Conservation (phyloP, 1,140 invertebrate species). For the Drosophila bocki region DNA sequence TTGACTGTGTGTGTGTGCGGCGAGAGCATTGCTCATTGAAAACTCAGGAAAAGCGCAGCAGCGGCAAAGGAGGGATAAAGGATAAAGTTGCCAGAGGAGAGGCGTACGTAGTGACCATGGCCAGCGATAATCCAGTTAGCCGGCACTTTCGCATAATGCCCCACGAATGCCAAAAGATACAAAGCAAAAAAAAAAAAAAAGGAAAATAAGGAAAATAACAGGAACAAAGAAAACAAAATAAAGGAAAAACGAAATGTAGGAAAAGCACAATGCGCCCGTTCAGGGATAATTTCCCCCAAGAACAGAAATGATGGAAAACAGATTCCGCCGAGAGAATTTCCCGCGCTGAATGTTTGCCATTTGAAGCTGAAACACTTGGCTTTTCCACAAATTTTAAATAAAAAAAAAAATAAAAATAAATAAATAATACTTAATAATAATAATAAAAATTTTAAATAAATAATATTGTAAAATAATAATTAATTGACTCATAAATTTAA, state of each 20-base stretch:
- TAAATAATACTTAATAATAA: too few species aligned
- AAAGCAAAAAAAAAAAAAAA: neutral
- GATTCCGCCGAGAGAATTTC: constrained; percentile 57
- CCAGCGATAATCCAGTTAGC: constrained; percentile 67
- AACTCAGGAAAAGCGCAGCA: constrained; percentile 24
- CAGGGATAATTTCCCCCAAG: constrained; percentile 39
- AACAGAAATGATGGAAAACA: constrained; percentile 14
- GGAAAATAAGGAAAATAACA: neutral
- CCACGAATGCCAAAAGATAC: constrained; percentile 37
- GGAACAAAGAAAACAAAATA: neutral
- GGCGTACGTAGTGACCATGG: constrained; percentile 12
- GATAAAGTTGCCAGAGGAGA: constrained; percentile 3
- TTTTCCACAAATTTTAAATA: too few species aligned
- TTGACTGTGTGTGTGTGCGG: constrained; percentile 58
- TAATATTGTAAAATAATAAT: neutral
- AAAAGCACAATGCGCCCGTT: neutral
- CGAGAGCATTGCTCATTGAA: constrained; percentile 62
- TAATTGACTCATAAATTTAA: neutral
- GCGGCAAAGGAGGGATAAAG: neutral
- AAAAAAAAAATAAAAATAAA: too few species aligned
- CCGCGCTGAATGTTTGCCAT: neutral
- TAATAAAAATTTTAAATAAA: too few species aligned
- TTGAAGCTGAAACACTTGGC: neutral
- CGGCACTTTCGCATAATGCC: constrained; percentile 62
- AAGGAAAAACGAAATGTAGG: neutral